Base-by-base conservation (phyloP, 1,140 invertebrate species). In the Dermatophagoides farinae region DNA sequence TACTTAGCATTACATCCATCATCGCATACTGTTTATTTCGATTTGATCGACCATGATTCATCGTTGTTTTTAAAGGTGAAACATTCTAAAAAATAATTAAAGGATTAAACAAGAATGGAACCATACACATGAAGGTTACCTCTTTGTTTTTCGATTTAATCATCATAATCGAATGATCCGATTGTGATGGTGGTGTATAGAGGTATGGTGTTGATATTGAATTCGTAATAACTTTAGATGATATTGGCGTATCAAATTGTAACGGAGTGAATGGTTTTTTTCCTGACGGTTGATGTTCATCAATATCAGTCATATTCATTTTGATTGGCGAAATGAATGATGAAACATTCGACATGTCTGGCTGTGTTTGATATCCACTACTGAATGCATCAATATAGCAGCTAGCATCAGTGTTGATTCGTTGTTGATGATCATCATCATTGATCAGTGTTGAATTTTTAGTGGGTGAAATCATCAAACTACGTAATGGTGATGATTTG, bases 401-500 rank as follows among this genome's bases (percentile, higher is more conserved):
- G 8, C 31, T 31, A 4, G 31, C 8, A 31, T 31, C 31, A 31
- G 31, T 31, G 8, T 31, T 8, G 31, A 31, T 31, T 31, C 31
- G 31, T 31, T 31, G 31, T 31, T 31, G 31, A 31, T 50, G 6
- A 20, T 50, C n/a, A 25, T 8, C 47, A 22, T 50, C 47, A 50
- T 20, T 50, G 14, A 50, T 22, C 2, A 18, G 1, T 5, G 47
- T 23, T 4, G 31, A 50, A 20, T 50, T 18, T 50, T 50, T 25
- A 4, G 47, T 50, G 47, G 31, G 47, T 10, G 47, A 50, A 50
- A 50, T 44, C 53, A 55, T 55, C 22, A 55, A 20, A 55, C 41
- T 55, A 23, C 53, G 53, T n/a, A 55, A 23, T 6, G 53, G 53
- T 20, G 53, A 55, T 39, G 53, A 55, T 25, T 55, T 55, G 38